phyloP scores from a whole-genome alignment of 2,113 vertebrate genomes.

The Brevimyrus niger region DNA sequence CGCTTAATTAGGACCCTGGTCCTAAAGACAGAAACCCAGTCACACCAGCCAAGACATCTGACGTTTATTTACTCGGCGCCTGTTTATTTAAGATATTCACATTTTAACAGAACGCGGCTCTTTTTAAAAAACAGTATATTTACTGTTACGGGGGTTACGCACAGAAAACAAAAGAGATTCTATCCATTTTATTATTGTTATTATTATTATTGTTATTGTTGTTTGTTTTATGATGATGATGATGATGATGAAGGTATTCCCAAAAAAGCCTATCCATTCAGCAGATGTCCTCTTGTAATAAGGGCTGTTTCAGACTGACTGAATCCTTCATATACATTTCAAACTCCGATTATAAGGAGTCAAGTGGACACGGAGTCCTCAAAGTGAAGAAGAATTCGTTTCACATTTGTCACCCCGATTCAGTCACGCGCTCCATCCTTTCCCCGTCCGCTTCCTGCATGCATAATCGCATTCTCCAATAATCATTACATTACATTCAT shows the following conservation, averaged over 20 bases:
- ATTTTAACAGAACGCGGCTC: constrained; percentile 29
- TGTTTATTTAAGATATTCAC: constrained; percentile 40
- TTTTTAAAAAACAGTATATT: not conserved
- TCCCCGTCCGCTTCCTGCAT: not conserved
- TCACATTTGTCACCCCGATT: not conserved
- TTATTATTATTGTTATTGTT: not conserved
- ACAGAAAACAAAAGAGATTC: not conserved
- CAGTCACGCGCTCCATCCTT: not conserved
- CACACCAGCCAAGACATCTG: constrained; percentile 41
- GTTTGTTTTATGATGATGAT: not conserved
- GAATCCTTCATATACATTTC: not conserved
- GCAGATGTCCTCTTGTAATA: not conserved
- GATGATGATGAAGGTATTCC: not conserved
- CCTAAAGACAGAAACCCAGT: constrained; percentile 25
- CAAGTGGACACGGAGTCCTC: not conserved
- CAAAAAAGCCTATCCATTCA: not conserved
- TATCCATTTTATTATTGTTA: not conserved
- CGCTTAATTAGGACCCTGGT: constrained; percentile 33
- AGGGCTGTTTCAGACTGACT: not conserved
- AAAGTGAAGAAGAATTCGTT: not conserved
- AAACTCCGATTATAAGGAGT: not conserved
- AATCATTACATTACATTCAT: not conserved
- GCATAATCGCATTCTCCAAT: not conserved
- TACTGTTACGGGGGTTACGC: not conserved
- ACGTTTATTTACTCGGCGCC: constrained; percentile 48